Base-by-base conservation (phyloP, 2,888 invertebrate genomes). In the Tribolium freemani region DNA sequence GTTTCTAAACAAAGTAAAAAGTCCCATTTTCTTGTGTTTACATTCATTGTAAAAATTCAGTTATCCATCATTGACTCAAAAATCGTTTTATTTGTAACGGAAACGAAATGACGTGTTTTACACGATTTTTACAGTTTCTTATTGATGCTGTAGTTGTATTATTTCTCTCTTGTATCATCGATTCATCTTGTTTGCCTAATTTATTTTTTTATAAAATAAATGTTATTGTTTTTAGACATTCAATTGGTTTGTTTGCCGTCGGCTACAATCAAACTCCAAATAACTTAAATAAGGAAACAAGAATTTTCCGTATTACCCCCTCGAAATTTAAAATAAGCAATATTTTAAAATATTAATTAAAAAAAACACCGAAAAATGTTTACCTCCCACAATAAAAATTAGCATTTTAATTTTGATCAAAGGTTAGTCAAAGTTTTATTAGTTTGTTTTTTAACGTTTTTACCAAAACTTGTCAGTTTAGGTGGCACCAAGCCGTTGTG, bases 311-410 rank as follows among this genome's bases (percentile, higher is more conserved):
- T 51, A 16, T 16, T 16, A 16, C 16, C 16, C 16, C 16, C n/a
- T n/a, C 21, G 21, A 21, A 21, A 21, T 21, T 21, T 21, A 21
- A 21, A 21, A 21, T 21, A 21, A 3, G 21, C 21, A 2, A 2
- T 21, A 26, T 26, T 26, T 26, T 26, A 26, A 26, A 26, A 21
- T 21, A 21, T 21, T 21, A 21, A 21, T 21, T 21, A 26, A 5
- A 26, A 26, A 3, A 26, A 26, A 5, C 3, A 26, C 3, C 26
- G 26, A 30, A 11, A 21, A 9, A 10, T 30, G 4, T 60, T 10
- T 26, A 21, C 60, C 56, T 11, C 31, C 56, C 13, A 31, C 56
- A 56, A 56, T 56, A 10, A 11, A 56, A 56, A 56, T 53, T 51
- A 2, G 51, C 51, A 51, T 51, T 20, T 26, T 56, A 30, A 56